Evolutionary conservation across 2,113 vertebrate species (phyloP), one percentile per base, ranked within the genome.

Genomic region (Syngnathus typhle): DNA sequence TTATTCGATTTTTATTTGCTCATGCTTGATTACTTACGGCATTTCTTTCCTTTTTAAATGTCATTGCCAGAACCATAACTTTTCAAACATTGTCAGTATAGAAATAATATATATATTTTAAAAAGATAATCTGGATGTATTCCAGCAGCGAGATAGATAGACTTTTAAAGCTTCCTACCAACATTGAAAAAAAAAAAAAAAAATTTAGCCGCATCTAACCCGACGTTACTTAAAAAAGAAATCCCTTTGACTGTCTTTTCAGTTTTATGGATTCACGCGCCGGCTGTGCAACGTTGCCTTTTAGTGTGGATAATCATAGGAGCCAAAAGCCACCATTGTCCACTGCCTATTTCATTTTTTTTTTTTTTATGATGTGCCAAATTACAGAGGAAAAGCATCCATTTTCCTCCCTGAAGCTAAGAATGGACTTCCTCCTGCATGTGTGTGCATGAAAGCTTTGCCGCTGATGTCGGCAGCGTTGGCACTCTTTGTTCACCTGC

Each of bases 401-500:
- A 12, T 46, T 56, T 60, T 60, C 18, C 19, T 60, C 6, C 36
- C 16, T 3, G 36, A 68, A 67, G 61, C 69, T 65, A 56, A 71
- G 66, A 72, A n/a, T 23, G 11, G 18, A 59, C n/a, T 60, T 59
- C 68, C 38, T 37, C 41, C n/a, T 60, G 55, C 46, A 23, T 37
- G 52, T 32, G 21, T 39, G 71, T 1, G 66, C 37, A 60, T 51
- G 6, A 55, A 16, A 43, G 37, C 15, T 4, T 63, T 37, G 5
- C 55, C 38, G 23, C 15, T 75, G 52, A 68, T 65, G 65, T 36
- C 46, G 38, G 71, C 4, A 52, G 23, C 54, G 1, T 54, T 71
- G 64, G 70, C 38, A 18, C 7, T 65, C 61, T 47, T 59, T 58
- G 54, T 75, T 81, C 85, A 89, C 84, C 84, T 88, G 83, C 75